Base-by-base conservation (phyloP, 2,113 vertebrate genomes). In the Furnarius figulus region DNA sequence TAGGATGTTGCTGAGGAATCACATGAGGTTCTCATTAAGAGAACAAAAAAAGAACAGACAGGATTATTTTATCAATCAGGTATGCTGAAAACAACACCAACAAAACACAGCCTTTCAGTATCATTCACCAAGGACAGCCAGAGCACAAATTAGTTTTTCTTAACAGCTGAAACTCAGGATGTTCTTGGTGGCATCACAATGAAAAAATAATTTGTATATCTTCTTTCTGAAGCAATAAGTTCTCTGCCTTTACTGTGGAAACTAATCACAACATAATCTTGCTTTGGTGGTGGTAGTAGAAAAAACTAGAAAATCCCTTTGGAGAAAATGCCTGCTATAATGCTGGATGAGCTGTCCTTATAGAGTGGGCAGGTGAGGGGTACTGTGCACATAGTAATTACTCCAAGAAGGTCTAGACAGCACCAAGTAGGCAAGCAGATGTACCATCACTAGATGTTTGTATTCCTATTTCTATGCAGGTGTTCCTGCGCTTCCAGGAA, bases 21-120 rank as follows among this genome's bases (percentile, higher is more conserved):
- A 88, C 96, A 97, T 93, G 83, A 46, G 30, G 87, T 96, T 97
- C 93, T 97, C 96, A 94, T 98, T 97, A 98, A 95, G 88, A 88
- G 82, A 96, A 97, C 74, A 96, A 89, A 95, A 95, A 96, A 88
- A 80, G 86, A 97, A 95, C 94, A 97, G 94, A 76, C 93, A 65
- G 96, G 94, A 97, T 90, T 89, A 92, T 97, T 96, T 98, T 96
- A 94, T 95, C 89, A 82, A 90, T 96, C 94, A 39, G 81, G 96
- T 96, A 97, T 93, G 85, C 74, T 94, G 70, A 94, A 91, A 89
- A 62, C 55, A 91, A 5, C 65, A 86, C 55, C 28, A 85, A 40
- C 63, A 78, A 71, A 90, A 77, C 42, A 82, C 44, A 92, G 3
- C 72, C 50, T 84, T 93, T 87, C 33, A 55, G 33, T 83, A 42